Conservation (phyloP, 2,113 vertebrate species). For the Protomyctophum bolini region DNA sequence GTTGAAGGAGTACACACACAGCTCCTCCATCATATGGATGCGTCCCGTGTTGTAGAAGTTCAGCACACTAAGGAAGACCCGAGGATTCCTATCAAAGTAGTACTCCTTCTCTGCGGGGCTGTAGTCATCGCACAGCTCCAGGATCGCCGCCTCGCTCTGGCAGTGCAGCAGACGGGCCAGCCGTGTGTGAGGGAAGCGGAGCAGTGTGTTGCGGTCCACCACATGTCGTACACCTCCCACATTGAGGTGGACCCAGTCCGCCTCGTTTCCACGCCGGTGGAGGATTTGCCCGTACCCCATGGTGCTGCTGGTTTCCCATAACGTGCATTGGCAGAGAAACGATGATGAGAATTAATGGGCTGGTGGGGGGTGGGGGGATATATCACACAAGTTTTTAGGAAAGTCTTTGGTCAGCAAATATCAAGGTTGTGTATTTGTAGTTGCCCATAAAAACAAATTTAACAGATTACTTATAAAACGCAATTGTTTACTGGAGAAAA, state of each 20-base stretch:
- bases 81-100: conserved; percentile 96
- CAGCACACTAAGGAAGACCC: conserved; percentile 90
- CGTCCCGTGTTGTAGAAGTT: conserved; percentile 97
- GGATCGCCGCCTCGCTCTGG: conserved; percentile 89
- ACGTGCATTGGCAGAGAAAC: conserved; percentile 12
- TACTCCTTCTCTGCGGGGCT: conserved; percentile 89
- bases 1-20: conserved; percentile 95
- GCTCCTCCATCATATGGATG: conserved; percentile 95
- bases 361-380: not conserved
- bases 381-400: not conserved
- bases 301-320: conserved; percentile 71
- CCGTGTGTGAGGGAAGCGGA: conserved; percentile 92
- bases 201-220: conserved; percentile 86
- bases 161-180: conserved; percentile 89
- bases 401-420: not conserved
- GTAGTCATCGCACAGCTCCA: conserved; percentile 97
- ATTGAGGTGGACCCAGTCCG: conserved; percentile 91
- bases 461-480: conserved; percentile 44
- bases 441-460: conserved; percentile 34
- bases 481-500: conserved; percentile 52
- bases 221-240: conserved; percentile 93
- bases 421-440: not conserved
- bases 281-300: conserved; percentile 98
- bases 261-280: conserved; percentile 81
- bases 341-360: conserved; percentile 16